Percentiles rank a stretch among this genome's conserved stretches.
phyloP scores from a whole-genome alignment of 2,113 vertebrate genomes.

The Xyrauchen texanus region DNA sequence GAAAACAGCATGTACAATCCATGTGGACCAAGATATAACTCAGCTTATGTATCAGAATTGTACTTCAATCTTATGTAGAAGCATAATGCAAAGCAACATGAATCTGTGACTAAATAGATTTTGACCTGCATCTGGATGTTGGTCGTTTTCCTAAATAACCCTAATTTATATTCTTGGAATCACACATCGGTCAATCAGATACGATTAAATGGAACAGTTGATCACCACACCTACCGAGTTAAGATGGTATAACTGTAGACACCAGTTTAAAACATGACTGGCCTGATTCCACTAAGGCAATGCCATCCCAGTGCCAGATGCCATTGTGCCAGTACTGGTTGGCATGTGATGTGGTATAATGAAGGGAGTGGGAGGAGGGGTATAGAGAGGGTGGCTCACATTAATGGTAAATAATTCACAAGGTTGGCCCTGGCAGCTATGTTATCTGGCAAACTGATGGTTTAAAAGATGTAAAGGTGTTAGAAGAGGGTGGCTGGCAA shows the following conservation, averaged over 20 bases:
- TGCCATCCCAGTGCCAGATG: constrained; percentile 11
- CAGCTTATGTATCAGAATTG: no score
- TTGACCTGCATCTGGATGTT: neutral
- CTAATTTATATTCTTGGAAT: no score
- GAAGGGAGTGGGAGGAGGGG: neutral
- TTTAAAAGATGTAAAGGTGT: constrained; percentile 35
- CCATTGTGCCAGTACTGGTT: constrained; percentile 2
- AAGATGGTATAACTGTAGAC: constrained; percentile 20
- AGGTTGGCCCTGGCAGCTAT: neutral
- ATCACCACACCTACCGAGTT: constrained; percentile 1
- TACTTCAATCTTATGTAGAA: no score
- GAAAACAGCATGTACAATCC: no score
- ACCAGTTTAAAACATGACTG: constrained; percentile 28
- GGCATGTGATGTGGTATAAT: constrained; percentile 22
- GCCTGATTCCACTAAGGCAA: constrained; percentile 1
- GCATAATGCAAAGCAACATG: no score
- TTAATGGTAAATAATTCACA: constrained; percentile 33
- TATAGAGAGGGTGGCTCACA: neutral
- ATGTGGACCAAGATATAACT: no score
- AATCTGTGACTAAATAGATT: neutral
- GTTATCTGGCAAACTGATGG: constrained; percentile 3
- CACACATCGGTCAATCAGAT: neutral
- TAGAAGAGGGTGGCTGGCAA: constrained; percentile 6
- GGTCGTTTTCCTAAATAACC: no score
- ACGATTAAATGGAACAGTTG: constrained; percentile 27